Base-by-base conservation (phyloP, 2,888 invertebrate genomes). In the Lampropteryx suffumata region DNA sequence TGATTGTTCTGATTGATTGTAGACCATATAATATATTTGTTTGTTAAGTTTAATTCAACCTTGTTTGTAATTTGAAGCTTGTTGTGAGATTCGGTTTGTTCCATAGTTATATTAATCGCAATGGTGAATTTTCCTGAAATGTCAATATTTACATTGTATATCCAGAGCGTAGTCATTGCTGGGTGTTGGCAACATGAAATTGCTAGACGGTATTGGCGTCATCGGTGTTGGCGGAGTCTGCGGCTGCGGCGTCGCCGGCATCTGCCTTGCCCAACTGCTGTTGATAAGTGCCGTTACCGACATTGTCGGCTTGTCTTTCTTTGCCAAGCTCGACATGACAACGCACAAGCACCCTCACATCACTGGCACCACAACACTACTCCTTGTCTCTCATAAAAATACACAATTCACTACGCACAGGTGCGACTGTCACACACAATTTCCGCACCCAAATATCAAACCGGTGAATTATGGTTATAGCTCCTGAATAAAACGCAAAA, bases 231-330 rank as follows among this genome's bases (percentile, higher is more conserved):
- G 83, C 53, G 81, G 59, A 39, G 67, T 61, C 62, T 71, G 55
- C 37, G 69, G 70, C 59, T 73, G 74, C 49, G 72, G 69, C 37
- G 69, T 68, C 37, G 86, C 82, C 55, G 82, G 69, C 69, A 82
- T 77, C 61, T 80, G 80, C 65, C 84, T 79, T 62, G 82, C 93
- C 84, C 79, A 91, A 67, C 92, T 91, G 93, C 94, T 94, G 81
- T 93, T 93, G 76, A 95, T 95, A 79, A 95, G 94, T 71, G 95
- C 95, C 73, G 95, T 94, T 76, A 96, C 95, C 79, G 95, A 95
- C 94, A 95, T 95, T 91, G 95, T 95, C 72, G 95, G 95, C 82
- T 95, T 95, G 86, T 95, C 95, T 90, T 95, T 95, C 92, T 95
- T 95, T 93, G 95, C 93, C 94, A 95, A 71, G 73, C 84, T 84